Evolutionary conservation across 1,140 invertebrate species (phyloP).

Genomic region (Apis dorsata): DNA sequence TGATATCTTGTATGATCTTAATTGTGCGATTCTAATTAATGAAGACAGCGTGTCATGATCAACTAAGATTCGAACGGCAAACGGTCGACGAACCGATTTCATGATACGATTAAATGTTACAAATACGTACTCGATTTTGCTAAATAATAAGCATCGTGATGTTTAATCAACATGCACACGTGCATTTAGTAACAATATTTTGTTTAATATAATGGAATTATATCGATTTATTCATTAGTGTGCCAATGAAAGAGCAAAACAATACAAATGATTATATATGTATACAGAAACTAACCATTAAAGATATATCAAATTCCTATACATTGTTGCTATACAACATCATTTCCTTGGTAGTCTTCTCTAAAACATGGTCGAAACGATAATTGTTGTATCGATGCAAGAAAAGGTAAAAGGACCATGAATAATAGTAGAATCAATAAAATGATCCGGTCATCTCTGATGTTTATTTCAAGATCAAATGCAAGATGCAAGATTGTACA

Average conservation of each 20-base stretch:
- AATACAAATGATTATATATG: slow-evolving; percentile 1
- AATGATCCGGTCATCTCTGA: slow-evolving; percentile 18
- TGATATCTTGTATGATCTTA: slow-evolving; percentile 2
- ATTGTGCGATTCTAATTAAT: slow-evolving; percentile 8
- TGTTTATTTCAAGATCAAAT: slow-evolving; percentile 49
- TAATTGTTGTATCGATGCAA: slow-evolving; percentile 59
- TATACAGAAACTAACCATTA: slow-evolving; percentile 67
- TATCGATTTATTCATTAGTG: not conserved
- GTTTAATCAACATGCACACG: slow-evolving; percentile 4
- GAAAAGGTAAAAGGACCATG: slow-evolving; percentile 20
- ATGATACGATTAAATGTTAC: slow-evolving; percentile 17
- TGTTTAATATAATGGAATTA: not conserved
- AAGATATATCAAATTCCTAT: slow-evolving; percentile 49
- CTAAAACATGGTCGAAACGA: slow-evolving; percentile 65
- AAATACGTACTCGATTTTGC: not conserved
- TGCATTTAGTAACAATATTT: not conserved
- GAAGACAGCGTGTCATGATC: slow-evolving; percentile 14
- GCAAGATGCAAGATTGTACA: slow-evolving; percentile 23
- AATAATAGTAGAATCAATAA: slow-evolving; percentile 40
- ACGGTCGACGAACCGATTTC: slow-evolving; percentile 34
- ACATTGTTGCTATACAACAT: slow-evolving; percentile 52
- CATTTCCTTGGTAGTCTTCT: slow-evolving; percentile 63
- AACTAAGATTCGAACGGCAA: slow-evolving; percentile 14
- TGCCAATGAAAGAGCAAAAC: slow-evolving; percentile 25
- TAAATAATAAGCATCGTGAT: slow-evolving; percentile 30